A percentile compares a stretch with the other conserved stretches of the same genome.
Conservation (phyloP, 2,888 invertebrate genomes). For the Imbricaverruca yamaguchii region DNA sequence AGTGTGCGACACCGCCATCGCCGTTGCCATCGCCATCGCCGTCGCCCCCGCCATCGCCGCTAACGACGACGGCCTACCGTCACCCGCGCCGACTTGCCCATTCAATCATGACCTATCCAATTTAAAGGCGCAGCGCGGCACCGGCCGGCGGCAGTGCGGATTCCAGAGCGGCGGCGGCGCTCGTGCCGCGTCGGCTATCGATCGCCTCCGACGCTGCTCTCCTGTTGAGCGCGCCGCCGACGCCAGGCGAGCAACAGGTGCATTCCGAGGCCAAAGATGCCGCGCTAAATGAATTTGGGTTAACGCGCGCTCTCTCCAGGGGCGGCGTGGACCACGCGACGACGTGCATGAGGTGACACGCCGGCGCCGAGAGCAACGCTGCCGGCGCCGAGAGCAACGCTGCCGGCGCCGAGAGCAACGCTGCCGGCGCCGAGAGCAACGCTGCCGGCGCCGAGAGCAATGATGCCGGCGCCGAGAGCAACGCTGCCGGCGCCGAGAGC, state of each 20-base stretch:
- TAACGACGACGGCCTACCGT: not conserved
- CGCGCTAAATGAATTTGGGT: slow-evolving; percentile 21
- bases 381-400: not conserved
- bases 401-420: no score
- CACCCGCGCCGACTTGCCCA: not conserved
- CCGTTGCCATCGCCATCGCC: not conserved
- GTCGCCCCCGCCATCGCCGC: not conserved
- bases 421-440: no score
- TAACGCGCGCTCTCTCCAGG: not conserved
- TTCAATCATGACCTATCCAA: slow-evolving; percentile 22
- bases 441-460: no score
- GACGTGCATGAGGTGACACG: not conserved
- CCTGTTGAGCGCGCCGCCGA: slow-evolving; percentile 2
- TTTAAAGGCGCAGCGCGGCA: slow-evolving; percentile 11
- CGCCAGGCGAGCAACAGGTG: slow-evolving; percentile 2
- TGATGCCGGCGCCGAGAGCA: no score
- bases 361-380: not conserved
- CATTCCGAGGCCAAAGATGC: not conserved
- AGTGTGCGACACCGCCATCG: no score
- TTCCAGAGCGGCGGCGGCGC: not conserved
- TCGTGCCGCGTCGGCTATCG: not conserved
- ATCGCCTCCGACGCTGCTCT: not conserved
- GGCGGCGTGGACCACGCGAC: not conserved
- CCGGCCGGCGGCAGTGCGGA: not conserved
- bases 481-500: no score